Evolutionary conservation across 2,797 vertebrate genomes (phyloP).

Genomic region (Ataeniobius toweri): DNA sequence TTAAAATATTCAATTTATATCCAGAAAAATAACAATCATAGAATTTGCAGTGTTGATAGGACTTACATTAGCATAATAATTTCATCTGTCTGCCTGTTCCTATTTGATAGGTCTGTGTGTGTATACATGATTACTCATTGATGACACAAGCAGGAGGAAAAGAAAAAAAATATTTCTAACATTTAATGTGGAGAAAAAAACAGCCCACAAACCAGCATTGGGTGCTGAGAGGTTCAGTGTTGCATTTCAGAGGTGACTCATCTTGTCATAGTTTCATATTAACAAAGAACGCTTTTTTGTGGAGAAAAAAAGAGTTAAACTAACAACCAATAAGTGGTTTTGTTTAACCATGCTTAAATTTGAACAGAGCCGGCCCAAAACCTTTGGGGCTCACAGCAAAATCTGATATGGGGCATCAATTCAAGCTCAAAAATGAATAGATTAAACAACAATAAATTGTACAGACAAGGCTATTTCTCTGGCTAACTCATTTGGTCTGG

Average conservation of each 20-base stretch:
- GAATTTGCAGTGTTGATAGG: background rate
- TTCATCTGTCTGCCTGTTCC: background rate
- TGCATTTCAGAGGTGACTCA: constrained; percentile 6
- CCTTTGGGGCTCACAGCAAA: background rate
- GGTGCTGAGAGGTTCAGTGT: constrained; percentile 14
- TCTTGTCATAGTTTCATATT: constrained; percentile 1
- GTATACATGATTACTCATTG: constrained; percentile 28
- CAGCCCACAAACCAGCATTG: constrained; percentile 3
- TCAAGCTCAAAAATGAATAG: background rate
- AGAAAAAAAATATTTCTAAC: background rate
- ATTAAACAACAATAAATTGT: background rate
- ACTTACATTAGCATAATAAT: background rate
- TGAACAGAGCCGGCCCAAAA: background rate
- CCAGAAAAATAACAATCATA: background rate
- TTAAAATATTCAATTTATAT: background rate
- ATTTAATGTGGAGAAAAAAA: constrained; percentile 6
- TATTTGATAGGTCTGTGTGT: background rate
- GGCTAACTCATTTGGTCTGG: background rate
- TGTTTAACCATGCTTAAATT: background rate
- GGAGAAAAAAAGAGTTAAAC: background rate
- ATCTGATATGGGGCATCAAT: background rate
- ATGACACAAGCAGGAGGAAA: constrained; percentile 33
- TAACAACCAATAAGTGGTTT: background rate
- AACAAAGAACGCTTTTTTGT: background rate
- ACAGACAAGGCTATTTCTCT: background rate